phyloP scores from a whole-genome alignment of 2,888 invertebrate genomes.

The Sialis lutaria region DNA sequence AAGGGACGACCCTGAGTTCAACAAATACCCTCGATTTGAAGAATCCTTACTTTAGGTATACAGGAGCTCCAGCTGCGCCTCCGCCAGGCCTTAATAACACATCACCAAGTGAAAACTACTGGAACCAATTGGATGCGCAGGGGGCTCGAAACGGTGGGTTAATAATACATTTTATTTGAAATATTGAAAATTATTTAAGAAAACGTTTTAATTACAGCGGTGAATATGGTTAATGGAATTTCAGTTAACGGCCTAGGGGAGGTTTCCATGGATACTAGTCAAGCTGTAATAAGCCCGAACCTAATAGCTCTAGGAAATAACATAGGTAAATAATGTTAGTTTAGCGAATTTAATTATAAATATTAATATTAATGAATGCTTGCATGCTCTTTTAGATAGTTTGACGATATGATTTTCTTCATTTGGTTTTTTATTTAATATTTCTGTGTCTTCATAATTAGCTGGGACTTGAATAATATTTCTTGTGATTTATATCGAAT shows the following conservation, averaged over 20 bases:
- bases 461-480: too few species aligned
- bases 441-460: too few species aligned
- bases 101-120: slow-evolving; percentile 87
- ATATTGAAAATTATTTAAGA: neutral
- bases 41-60: slow-evolving; percentile 96
- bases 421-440: neutral
- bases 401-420: neutral
- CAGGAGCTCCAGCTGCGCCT: slow-evolving; percentile 79
- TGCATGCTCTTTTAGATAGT: neutral
- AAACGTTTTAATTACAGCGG: slow-evolving; percentile 25
- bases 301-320: slow-evolving; percentile 21
- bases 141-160: slow-evolving; percentile 31
- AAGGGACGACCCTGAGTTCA: slow-evolving; percentile 72
- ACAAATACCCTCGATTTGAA: slow-evolving; percentile 90
- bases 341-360: neutral
- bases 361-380: neutral
- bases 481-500: too few species aligned
- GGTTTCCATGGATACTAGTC: slow-evolving; percentile 50
- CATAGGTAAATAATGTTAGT: slow-evolving; percentile 1
- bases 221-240: slow-evolving; percentile 59
- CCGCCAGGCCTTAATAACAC: slow-evolving; percentile 82
- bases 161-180: neutral
- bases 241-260: slow-evolving; percentile 57
- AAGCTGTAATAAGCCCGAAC: slow-evolving; percentile 33
- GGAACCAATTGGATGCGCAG: slow-evolving; percentile 70